A percentile compares a stretch with the other conserved stretches of the same genome.
Conservation (phyloP, 2,888 invertebrate species). For the Deilephila elpenor region DNA sequence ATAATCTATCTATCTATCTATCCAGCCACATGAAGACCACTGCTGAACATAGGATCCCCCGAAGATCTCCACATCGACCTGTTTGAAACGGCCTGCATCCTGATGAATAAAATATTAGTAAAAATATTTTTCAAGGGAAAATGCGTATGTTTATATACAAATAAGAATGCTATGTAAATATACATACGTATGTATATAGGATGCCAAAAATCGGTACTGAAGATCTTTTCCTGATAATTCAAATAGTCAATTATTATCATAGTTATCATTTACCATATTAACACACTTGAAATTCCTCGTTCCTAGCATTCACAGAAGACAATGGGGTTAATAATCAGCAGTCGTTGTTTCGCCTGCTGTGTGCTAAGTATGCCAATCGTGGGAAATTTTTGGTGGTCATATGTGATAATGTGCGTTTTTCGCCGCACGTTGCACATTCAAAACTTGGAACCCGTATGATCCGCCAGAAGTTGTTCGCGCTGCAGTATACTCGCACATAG, state of each 20-base stretch:
- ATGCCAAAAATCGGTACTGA: background rate
- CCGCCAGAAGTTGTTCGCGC: conserved; percentile 12
- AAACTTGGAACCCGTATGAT: conserved; percentile 32
- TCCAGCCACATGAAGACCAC: too few species aligned
- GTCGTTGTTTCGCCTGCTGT: conserved; percentile 39
- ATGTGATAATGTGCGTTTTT: conserved; percentile 39
- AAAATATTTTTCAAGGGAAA: too few species aligned
- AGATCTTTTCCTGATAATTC: background rate
- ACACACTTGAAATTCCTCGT: conserved; percentile 32
- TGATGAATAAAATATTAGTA: too few species aligned
- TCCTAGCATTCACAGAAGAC: conserved; percentile 54
- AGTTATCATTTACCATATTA: background rate
- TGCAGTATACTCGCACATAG: background rate
- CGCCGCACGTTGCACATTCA: conserved; percentile 38
- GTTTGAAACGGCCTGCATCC: too few species aligned
- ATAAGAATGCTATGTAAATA: too few species aligned
- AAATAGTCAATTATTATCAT: background rate
- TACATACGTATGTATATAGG: too few species aligned
- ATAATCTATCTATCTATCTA: too few species aligned
- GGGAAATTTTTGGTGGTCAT: conserved; percentile 56
- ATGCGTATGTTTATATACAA: too few species aligned
- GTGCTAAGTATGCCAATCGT: conserved; percentile 54
- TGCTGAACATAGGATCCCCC: too few species aligned
- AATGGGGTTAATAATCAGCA: conserved; percentile 66
- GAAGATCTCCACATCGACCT: too few species aligned